These are phyloP conservation scores for Ichneumon xanthorius DNA, from an alignment of 2,888 invertebrate genomes.

Conservation along the genomic window DNA sequence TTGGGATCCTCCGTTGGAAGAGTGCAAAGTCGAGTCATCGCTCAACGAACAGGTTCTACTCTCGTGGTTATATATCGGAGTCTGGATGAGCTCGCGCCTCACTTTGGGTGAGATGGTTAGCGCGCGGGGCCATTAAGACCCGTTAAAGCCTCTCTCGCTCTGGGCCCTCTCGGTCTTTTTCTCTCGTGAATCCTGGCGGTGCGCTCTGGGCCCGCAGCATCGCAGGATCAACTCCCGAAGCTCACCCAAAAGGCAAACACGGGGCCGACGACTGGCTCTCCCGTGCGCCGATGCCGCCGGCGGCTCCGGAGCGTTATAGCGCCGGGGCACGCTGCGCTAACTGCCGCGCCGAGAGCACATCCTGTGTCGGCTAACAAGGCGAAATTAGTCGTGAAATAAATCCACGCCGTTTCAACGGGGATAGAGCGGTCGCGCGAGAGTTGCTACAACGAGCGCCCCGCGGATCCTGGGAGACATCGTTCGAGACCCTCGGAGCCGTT, in stretches of 20 bases:
- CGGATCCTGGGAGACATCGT: slow-evolving; percentile 28
- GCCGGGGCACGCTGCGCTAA: slow-evolving; percentile 51
- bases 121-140: slow-evolving; percentile 70
- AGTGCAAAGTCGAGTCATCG: slow-evolving; percentile 52
- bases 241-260: slow-evolving; percentile 65
- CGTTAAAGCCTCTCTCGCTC: slow-evolving; percentile 62
- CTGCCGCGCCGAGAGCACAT: slow-evolving; percentile 65
- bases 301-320: slow-evolving; percentile 28
- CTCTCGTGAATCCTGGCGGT: slow-evolving; percentile 45
- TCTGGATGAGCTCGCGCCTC: slow-evolving; percentile 58
- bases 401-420: slow-evolving; percentile 63
- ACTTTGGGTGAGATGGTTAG: slow-evolving; percentile 71
- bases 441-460: slow-evolving; percentile 36
- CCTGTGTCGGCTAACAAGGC: slow-evolving; percentile 78
- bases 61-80: slow-evolving; percentile 25
- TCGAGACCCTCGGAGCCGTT: not conserved
- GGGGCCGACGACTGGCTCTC: slow-evolving; percentile 58
- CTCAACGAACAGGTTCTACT: slow-evolving; percentile 54
- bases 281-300: slow-evolving; percentile 24
- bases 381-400: slow-evolving; percentile 81
- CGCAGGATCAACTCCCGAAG: slow-evolving; percentile 55
- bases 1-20: slow-evolving; percentile 13
- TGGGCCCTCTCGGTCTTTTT: not conserved
- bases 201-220: slow-evolving; percentile 43
- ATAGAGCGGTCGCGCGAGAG: slow-evolving; percentile 20